Percentiles rank a stretch among this genome's conserved stretches.
These are phyloP conservation scores for Fregetta grallaria DNA, from an alignment of 2,113 vertebrate genomes.

Conservation along the genomic window DNA sequence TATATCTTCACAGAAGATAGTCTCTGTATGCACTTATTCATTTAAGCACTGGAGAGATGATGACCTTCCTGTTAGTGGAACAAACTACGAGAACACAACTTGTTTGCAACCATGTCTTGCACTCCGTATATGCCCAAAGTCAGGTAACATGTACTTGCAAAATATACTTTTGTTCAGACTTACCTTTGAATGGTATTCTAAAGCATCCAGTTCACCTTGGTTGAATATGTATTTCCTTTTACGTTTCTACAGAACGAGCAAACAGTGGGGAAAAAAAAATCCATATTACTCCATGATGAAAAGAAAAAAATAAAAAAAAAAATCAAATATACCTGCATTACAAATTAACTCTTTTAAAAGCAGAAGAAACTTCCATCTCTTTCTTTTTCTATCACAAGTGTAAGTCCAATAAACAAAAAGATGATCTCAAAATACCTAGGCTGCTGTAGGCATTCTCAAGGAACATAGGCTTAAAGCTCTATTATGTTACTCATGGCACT, in stretches of 20 bases:
- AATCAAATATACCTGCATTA: neutral
- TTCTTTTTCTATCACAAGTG: neutral
- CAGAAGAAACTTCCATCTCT: neutral
- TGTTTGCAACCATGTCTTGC: neutral
- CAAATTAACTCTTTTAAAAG: neutral
- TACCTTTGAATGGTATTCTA: constrained; percentile 87
- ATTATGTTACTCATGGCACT: neutral
- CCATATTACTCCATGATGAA: neutral
- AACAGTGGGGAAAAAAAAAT: neutral
- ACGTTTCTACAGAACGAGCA: constrained; percentile 76
- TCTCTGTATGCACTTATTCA: neutral
- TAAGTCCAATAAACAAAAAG: neutral
- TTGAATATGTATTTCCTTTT: constrained; percentile 84
- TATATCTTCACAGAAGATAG: neutral
- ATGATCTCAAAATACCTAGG: neutral
- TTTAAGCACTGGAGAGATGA: neutral
- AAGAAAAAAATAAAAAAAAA: neutral
- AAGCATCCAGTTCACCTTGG: constrained; percentile 87
- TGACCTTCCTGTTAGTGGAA: neutral
- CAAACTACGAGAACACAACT: neutral
- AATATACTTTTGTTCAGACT: neutral
- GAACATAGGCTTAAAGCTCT: neutral
- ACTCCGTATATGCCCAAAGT: accelerated
- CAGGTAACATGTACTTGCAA: neutral
- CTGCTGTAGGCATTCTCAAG: neutral